Evolutionary conservation across 2,888 invertebrate genomes (phyloP), one percentile per base, ranked within the genome.

Genomic region (Himalopsyche japonica): DNA sequence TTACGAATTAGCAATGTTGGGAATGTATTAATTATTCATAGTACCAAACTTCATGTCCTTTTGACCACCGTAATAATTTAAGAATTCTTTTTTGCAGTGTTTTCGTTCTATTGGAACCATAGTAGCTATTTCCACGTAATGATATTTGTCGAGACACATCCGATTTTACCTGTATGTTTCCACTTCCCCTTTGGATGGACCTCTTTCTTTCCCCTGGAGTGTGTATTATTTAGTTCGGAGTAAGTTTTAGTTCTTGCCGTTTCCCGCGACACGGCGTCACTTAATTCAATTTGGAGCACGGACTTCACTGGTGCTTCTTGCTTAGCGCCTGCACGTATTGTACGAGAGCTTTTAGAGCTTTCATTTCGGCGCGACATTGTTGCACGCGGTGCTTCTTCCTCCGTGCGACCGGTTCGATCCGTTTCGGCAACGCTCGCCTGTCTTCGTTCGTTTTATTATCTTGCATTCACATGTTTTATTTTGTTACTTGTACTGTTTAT

Each of bases 281-380:
- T 83, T 83, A 83, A 83, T 83, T 83, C 83, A 80, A 83, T 83
- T 83, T 83, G 43, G 80, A 34, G 77, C 49, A 80, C 47, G 83
- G 76, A 78, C 76, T 80, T 48, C 77, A 80, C 70, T 70, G 70
- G 70, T 27, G 70, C 70, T 70, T 43, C 43, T 43, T 27, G 30
- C 70, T 30, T 43, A 43, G 43, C 70, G 70, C 48, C 76, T 80
- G 80, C 80, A 80, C 83, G 83, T 83, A 83, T 43, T 30, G 32
- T 43, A 80, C 20, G n/a, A 43, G 83, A 27, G 57, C 79, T 83
- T 80, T 79, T 79, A 83, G 80, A 76, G 83, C 83, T 79, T 64
- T 83, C 57, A 10, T 64, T 79, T 64, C 79, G 30, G 30, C 64
- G 34, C 70, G 64, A 83, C 79, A 70, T 79, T 43, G 83, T 83